Evolutionary conservation across 2,888 invertebrate genomes (phyloP), one percentile per base, ranked within the genome.

Genomic region (Cremastobaeus sp.): DNA sequence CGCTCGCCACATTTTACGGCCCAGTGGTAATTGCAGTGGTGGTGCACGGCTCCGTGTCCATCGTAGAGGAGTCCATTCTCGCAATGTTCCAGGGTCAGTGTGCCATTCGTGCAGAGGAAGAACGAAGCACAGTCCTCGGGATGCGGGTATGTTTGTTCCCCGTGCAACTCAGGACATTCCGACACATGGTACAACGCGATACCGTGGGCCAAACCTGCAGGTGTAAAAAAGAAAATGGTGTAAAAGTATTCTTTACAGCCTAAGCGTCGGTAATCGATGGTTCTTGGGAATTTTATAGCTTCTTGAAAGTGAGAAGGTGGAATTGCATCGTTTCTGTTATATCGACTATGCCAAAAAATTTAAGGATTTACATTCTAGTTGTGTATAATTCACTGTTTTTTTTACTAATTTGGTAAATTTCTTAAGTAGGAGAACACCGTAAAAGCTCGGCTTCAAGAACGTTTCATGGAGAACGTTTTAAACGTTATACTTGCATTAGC

Each of bases 11-110:
- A 97, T 77, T 96, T 92, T 1, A 94, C 96, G 8, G 94, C 96
- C 97, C 97, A 97, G 89, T 95, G 90, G 89, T 96, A 97, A 90
- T 96, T 96, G 91, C 97, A 97, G 89, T 96, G 96, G 87, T 96
- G 93, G 89, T 96, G 93, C 0, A 95, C 94, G 14, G 92, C 92
- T 1, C 96, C 96, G 84, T 95, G 95, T 65, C 96, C 96, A 86
- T 96, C 96, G 85, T 95, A 97, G 35, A 97, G 90, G 21, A 97
- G 90, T 2, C 97, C 97, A 83, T 97, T 97, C 86, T 96, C 96
- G 84, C 97, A 97, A 20, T 93, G 94, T 86, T 97, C 97, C 78
- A 95, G 92, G 1, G 95, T 96, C 83, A 96, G 88, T 1, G 96
- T 95, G 39, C 97, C 96, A 86, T 97, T 97, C 76, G 93, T 94